phyloP scores from a whole-genome alignment of 2,888 invertebrate species.

The Rotaria macrura region DNA sequence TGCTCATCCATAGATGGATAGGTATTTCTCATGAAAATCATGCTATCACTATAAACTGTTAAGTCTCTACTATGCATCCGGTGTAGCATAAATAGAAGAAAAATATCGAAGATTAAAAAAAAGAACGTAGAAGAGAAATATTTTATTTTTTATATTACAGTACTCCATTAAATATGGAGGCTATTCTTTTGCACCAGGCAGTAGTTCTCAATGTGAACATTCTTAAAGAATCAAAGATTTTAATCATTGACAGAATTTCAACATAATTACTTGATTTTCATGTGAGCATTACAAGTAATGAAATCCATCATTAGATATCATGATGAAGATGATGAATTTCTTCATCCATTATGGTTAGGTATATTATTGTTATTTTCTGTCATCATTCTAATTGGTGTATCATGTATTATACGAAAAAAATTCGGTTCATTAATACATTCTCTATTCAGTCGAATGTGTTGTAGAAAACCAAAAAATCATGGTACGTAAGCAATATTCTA shows the following conservation, averaged over 20 bases:
- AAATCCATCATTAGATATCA: background rate
- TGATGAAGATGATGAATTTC: background rate
- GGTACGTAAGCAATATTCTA: background rate
- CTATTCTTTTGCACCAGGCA: too few relatives aligned
- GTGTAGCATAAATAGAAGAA: background rate
- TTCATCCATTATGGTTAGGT: background rate
- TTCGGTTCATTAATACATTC: background rate
- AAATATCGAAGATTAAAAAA: too few relatives aligned
- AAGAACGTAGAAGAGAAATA: background rate
- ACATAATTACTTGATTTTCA: too few relatives aligned
- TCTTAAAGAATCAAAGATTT: too few relatives aligned
- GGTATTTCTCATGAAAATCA: too few relatives aligned
- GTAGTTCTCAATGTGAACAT: too few relatives aligned
- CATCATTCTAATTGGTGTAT: background rate
- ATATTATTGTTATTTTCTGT: background rate
- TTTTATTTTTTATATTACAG: background rate
- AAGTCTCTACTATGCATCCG: too few relatives aligned
- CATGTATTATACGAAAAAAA: background rate
- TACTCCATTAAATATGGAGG: too few relatives aligned
- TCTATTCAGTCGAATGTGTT: background rate
- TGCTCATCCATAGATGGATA: too few relatives aligned
- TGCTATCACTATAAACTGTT: too few relatives aligned
- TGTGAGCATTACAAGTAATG: background rate
- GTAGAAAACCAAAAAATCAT: background rate
- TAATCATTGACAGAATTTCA: too few relatives aligned